Conservation (phyloP, 2,113 vertebrate genomes). For the Pogonocichla stellata region DNA sequence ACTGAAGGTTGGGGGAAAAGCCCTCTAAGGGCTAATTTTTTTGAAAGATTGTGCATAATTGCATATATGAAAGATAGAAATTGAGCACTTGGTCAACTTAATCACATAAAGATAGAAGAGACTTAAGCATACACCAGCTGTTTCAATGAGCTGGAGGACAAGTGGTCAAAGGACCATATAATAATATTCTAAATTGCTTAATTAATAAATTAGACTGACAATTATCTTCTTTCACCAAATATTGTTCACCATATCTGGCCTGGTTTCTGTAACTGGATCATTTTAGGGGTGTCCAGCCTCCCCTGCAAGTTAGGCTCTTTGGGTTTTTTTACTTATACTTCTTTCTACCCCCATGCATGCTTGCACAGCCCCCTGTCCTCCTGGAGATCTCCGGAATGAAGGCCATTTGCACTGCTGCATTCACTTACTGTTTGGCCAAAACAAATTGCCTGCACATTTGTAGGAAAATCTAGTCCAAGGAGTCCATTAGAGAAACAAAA, state of each 20-base stretch:
- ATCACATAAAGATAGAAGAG: background rate
- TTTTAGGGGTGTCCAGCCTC: background rate
- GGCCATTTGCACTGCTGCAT: background rate
- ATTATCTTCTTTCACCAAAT: background rate
- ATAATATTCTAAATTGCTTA: background rate
- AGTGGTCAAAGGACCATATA: background rate
- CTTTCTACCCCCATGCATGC: background rate
- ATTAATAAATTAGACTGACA: background rate
- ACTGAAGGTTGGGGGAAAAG: background rate
- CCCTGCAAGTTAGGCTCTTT: background rate
- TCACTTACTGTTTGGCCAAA: background rate
- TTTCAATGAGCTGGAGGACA: background rate
- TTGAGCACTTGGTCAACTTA: constrained; percentile 12
- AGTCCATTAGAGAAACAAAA: background rate
- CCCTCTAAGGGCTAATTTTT: background rate
- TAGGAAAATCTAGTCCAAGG: constrained; percentile 13
- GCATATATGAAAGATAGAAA: constrained; percentile 2
- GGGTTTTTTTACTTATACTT: background rate
- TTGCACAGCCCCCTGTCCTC: background rate
- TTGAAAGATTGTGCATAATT: background rate
- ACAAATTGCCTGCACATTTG: background rate
- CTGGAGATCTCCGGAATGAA: background rate
- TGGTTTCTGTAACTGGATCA: background rate
- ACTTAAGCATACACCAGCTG: background rate
- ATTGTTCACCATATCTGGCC: background rate